Evolutionary conservation across 2,797 vertebrate species (phyloP).

Genomic region (Enteromius trimaculatus): DNA sequence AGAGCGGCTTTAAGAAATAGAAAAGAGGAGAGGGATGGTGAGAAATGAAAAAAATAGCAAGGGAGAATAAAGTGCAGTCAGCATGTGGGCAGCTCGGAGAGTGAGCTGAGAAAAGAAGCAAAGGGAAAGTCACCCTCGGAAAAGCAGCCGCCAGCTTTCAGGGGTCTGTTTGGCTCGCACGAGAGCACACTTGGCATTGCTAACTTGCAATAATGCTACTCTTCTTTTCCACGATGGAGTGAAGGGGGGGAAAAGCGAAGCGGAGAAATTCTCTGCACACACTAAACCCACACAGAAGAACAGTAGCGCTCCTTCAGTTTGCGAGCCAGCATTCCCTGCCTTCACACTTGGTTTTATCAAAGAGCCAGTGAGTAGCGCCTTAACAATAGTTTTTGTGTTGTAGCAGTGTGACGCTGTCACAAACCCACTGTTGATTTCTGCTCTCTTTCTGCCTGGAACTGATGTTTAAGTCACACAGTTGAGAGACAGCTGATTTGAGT

Average conservation of each 20-base stretch:
- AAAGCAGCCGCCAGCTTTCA: constrained; percentile 35
- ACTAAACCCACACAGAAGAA: constrained; percentile 52
- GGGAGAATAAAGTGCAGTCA: constrained; percentile 24
- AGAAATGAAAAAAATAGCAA: constrained; percentile 22
- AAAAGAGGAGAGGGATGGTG: constrained; percentile 24
- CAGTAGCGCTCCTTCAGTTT: constrained; percentile 45
- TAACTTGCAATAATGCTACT: constrained; percentile 50
- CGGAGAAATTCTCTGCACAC: constrained; percentile 44
- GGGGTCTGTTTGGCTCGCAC: constrained; percentile 31
- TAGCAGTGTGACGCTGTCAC: constrained; percentile 36
- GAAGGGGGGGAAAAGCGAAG: constrained; percentile 20
- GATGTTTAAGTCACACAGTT: constrained; percentile 39
- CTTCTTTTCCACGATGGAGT: constrained; percentile 46
- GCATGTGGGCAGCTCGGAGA: constrained; percentile 29
- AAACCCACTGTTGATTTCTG: constrained; percentile 35
- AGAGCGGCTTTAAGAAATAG: constrained; percentile 22
- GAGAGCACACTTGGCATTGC: constrained; percentile 40
- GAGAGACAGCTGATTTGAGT: constrained; percentile 19
- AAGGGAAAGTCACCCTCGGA: constrained; percentile 30
- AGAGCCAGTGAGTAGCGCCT: constrained; percentile 51
- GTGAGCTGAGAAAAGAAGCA: constrained; percentile 19
- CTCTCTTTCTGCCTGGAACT: constrained; percentile 35
- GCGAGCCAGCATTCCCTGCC: constrained; percentile 43
- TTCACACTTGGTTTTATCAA: constrained; percentile 49
- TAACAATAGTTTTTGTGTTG: constrained; percentile 58